Base-by-base conservation (phyloP, 2,113 vertebrate species). In the Cryptotis parvus region DNA sequence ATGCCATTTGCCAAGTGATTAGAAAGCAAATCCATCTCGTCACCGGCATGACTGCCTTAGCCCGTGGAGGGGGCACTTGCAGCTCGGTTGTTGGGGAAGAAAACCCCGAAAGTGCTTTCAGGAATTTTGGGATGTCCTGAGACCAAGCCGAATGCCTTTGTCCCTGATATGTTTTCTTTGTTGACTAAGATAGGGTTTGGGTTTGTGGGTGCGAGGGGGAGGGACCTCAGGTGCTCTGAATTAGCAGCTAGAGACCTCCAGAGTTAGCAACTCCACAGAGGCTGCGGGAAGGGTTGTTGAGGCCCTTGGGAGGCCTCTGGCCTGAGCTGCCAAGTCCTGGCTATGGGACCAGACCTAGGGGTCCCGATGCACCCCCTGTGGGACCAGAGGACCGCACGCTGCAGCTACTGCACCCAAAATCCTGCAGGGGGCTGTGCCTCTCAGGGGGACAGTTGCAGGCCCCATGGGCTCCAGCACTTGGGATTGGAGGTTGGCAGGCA, bases 51-150 rank as follows among this genome's bases (percentile, higher is more conserved):
- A 94, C 85, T 95, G 85, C 91, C 82, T 96, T 94, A 96, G 95
- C 79, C 91, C 92, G 92, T 82, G 9, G 27, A 45, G 87, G 94
- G 93, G 90, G 91, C 81, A n/a, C 78, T 91, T 87, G 41, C 69
- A 87, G 66, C 91, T 69, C 80, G 95, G 91, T 26, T 26, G 63
- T 55, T 78, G 93, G 81, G 20, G 83, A 87, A 79, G 91, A 94
- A 93, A 68, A 12, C 75, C 94, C 89, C 81, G 91, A 98, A 97
- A 98, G 96, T 97, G 98, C 96, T 97, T 97, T 97, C 95, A 86
- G 94, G 94, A 97, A 96, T 96, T 97, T 20, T 16, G 55, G 55
- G 22, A 24, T 58, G 92, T 75, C 95, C 96, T 96, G 93, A 97
- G 97, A 97, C 97, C 90, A 97, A 96, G 97, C 90, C 93, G 97